phyloP scores from a whole-genome alignment of 2,797 vertebrate species.

The Synanceia verrucosa region DNA sequence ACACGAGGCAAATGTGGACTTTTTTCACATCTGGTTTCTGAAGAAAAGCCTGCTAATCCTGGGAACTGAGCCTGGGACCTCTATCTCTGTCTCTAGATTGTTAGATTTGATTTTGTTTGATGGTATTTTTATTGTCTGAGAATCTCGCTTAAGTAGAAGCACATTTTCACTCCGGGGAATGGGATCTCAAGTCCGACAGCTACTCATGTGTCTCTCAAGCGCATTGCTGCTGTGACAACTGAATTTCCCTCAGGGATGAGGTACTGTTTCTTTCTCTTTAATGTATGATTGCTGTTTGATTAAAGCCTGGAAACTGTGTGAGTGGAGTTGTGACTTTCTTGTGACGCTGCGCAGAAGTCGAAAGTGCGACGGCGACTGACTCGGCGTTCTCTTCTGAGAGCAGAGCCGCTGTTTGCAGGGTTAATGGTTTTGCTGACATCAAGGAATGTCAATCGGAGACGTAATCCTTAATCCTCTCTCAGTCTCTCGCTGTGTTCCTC shows the following conservation, averaged over 20 bases:
- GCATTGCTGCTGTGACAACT: conserved; percentile 42
- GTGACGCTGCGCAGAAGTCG: conserved; percentile 7
- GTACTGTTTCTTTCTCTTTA: conserved; percentile 2
- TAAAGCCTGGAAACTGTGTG: conserved; percentile 33
- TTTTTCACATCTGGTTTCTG: conserved; percentile 11
- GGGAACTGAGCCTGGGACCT: background rate
- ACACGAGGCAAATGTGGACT: conserved; percentile 7
- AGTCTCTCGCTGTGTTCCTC: conserved; percentile 13
- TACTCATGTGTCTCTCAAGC: conserved; percentile 31
- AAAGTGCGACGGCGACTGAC: background rate
- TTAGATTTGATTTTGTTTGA: conserved; percentile 24
- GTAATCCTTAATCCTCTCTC: conserved; percentile 68
- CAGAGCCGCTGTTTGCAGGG: conserved; percentile 53
- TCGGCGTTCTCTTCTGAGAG: conserved; percentile 29
- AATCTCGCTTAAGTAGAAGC: conserved; percentile 33
- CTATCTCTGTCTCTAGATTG: background rate
- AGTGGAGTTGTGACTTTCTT: conserved; percentile 17
- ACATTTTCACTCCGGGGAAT: conserved; percentile 32
- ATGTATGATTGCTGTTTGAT: conserved; percentile 50
- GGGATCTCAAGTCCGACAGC: conserved; percentile 32
- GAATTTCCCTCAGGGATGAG: conserved; percentile 44
- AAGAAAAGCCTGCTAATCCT: background rate
- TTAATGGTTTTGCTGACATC: conserved; percentile 80
- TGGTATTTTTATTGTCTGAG: conserved; percentile 34
- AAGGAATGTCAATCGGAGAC: conserved; percentile 74